A percentile compares a stretch with the other conserved stretches of the same genome.
These are phyloP conservation scores for Tringa solitaria DNA, from an alignment of 2,113 vertebrate species.

Conservation along the genomic window DNA sequence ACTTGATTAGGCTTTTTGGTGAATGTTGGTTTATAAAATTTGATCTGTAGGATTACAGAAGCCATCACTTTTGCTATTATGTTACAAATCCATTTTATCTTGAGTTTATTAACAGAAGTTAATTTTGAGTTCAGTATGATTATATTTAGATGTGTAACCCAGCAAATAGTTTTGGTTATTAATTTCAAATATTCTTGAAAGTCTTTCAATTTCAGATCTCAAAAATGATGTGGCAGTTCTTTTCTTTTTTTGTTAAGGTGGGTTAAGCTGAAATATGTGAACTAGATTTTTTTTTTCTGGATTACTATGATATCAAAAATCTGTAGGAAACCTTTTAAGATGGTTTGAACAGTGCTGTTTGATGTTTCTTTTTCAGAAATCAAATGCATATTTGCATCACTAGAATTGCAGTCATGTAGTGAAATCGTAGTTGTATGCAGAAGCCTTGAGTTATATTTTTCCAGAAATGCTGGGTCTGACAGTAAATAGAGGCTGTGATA, in stretches of 20 bases:
- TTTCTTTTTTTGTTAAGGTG: slow-evolving; percentile 9
- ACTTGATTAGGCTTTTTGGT: background rate
- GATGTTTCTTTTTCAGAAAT: slow-evolving; percentile 42
- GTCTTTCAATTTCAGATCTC: slow-evolving; percentile 23
- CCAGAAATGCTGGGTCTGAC: background rate
- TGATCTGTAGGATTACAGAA: background rate
- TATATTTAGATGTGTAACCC: background rate
- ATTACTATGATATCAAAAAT: slow-evolving; percentile 29
- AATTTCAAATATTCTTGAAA: slow-evolving; percentile 37
- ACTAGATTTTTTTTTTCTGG: background rate
- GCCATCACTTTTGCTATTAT: background rate
- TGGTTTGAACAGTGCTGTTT: slow-evolving; percentile 28
- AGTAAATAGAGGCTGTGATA: background rate
- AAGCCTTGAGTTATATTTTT: slow-evolving; percentile 3
- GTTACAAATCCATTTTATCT: background rate
- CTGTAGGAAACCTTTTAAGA: slow-evolving; percentile 43
- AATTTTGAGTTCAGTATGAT: background rate
- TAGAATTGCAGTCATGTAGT: background rate
- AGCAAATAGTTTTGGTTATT: background rate
- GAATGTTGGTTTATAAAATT: background rate
- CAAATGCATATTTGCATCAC: slow-evolving; percentile 11
- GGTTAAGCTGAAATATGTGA: background rate
- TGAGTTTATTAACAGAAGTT: background rate
- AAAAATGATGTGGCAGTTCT: background rate
- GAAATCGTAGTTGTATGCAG: background rate